phyloP scores from a whole-genome alignment of 2,888 invertebrate species.

The Galeopsomyia nigrocyanea region DNA sequence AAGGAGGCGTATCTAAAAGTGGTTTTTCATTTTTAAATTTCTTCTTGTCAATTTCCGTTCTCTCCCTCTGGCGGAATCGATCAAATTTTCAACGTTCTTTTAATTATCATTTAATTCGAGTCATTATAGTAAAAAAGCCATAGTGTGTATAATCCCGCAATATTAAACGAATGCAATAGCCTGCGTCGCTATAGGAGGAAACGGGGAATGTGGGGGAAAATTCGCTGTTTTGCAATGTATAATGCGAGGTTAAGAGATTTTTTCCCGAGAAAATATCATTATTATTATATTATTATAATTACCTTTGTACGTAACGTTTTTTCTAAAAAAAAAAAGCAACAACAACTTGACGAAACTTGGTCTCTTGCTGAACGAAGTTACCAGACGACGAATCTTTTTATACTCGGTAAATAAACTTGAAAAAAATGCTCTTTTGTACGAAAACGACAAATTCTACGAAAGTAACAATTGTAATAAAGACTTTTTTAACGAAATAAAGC shows the following conservation, averaged over 20 bases:
- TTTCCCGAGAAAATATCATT: conserved; percentile 41
- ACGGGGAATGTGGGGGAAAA: conserved; percentile 28
- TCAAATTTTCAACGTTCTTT: conserved; percentile 38
- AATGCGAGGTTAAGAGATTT: conserved; percentile 36
- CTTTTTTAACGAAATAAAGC: conserved; percentile 31
- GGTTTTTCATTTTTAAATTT: background rate
- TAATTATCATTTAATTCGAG: conserved; percentile 53
- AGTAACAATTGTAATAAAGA: conserved; percentile 31
- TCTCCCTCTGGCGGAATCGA: conserved; percentile 45
- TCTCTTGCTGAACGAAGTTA: conserved; percentile 41
- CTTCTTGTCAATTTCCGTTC: conserved; percentile 42
- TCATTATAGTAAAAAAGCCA: conserved; percentile 58
- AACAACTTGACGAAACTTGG: conserved; percentile 12
- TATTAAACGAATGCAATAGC: conserved; percentile 63
- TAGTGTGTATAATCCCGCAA: conserved; percentile 60
- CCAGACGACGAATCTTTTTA: conserved; percentile 45
- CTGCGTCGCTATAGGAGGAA: conserved; percentile 48
- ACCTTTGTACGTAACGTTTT: conserved; percentile 23
- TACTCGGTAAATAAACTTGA: background rate
- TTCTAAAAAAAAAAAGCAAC: conserved; percentile 21
- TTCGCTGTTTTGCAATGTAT: conserved; percentile 38
- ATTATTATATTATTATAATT: conserved; percentile 43
- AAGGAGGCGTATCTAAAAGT: background rate
- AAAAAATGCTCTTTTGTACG: conserved; percentile 37
- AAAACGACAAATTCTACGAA: conserved; percentile 7